Conservation (phyloP, 1,140 invertebrate species). For the Sitophilus oryzae region DNA sequence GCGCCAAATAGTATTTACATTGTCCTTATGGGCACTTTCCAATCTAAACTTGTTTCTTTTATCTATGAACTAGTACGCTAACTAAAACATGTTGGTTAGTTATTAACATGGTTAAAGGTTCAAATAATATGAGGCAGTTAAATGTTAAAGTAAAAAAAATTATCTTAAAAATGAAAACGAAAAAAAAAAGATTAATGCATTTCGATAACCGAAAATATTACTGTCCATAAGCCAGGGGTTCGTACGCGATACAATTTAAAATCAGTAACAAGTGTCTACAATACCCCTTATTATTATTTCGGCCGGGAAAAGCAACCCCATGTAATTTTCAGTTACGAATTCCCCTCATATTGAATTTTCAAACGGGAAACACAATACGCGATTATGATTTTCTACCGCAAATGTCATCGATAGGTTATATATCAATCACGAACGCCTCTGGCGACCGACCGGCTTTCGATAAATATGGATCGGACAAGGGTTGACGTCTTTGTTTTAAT, state of each 20-base stretch:
- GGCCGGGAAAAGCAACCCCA: background rate
- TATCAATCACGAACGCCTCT: constrained; percentile 29
- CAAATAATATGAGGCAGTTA: too few relatives aligned
- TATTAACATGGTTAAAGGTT: too few relatives aligned
- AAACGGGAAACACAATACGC: constrained; percentile 30
- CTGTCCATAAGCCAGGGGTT: too few relatives aligned
- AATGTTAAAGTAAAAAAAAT: too few relatives aligned
- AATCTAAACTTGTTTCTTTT: too few relatives aligned
- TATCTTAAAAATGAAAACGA: too few relatives aligned
- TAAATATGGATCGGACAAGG: constrained; percentile 22
- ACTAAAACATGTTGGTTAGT: too few relatives aligned
- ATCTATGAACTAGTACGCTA: too few relatives aligned
- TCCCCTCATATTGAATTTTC: constrained; percentile 29
- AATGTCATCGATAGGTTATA: constrained; percentile 29
- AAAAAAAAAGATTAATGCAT: too few relatives aligned
- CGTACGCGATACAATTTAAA: background rate
- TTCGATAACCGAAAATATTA: too few relatives aligned
- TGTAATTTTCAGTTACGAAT: constrained; percentile 27
- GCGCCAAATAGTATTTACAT: too few relatives aligned
- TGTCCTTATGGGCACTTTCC: too few relatives aligned
- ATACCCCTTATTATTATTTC: constrained; percentile 8
- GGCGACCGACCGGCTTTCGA: constrained; percentile 30
- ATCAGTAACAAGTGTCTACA: constrained; percentile 2
- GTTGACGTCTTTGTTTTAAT: constrained; percentile 28
- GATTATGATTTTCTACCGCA: constrained; percentile 29